These are phyloP conservation scores for Aleadryas rufinucha DNA, from an alignment of 2,113 vertebrate genomes.

Conservation along the genomic window DNA sequence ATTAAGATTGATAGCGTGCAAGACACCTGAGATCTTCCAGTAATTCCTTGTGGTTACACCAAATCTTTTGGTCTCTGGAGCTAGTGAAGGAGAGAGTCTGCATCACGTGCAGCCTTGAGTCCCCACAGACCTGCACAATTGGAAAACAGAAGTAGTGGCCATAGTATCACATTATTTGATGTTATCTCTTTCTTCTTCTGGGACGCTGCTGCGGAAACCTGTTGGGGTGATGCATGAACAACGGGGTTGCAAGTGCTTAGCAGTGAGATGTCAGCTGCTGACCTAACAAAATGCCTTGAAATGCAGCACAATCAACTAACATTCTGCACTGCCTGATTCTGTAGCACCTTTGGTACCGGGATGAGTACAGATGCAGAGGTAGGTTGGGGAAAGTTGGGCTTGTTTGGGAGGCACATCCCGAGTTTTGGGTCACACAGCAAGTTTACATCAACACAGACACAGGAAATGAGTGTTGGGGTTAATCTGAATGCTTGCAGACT, in stretches of 20 bases:
- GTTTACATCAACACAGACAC: not conserved
- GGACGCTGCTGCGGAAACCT: constrained; percentile 25
- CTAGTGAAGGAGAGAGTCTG: not conserved
- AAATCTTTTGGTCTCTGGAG: not conserved
- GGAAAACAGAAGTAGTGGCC: constrained; percentile 51
- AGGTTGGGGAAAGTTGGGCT: not conserved
- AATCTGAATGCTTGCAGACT: not conserved
- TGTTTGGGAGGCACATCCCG: not conserved
- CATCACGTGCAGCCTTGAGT: not conserved
- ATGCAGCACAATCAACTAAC: constrained; percentile 58
- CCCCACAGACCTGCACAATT: not conserved
- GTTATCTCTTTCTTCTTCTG: constrained; percentile 38
- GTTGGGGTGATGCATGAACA: constrained; percentile 62
- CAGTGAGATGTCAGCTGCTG: constrained; percentile 60
- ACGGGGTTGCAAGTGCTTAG: constrained; percentile 44
- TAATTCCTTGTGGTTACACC: not conserved
- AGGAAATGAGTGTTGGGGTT: not conserved
- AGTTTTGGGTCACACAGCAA: not conserved
- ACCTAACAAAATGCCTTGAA: constrained; percentile 57
- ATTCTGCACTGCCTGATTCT: constrained; percentile 42
- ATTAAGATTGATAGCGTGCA: not conserved
- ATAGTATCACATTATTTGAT: constrained; percentile 55
- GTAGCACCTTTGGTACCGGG: not conserved
- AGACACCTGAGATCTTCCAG: not conserved
- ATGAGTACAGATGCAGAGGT: not conserved